A percentile compares a stretch with the other conserved stretches of the same genome.
These are phyloP conservation scores for Battus philenor DNA, from an alignment of 1,140 invertebrate species.

Conservation along the genomic window DNA sequence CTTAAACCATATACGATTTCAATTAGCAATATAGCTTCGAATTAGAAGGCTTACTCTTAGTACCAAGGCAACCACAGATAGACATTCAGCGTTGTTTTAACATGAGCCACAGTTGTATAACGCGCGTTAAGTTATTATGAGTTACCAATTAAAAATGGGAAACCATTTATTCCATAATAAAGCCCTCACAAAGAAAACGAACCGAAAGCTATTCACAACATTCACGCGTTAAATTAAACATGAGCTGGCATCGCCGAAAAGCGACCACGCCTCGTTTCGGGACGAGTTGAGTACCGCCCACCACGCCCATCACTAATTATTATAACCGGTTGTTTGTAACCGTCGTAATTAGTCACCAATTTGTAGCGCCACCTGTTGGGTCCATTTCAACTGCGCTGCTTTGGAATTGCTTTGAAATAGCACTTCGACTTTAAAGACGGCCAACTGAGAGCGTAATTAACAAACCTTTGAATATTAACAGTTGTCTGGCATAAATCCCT, in stretches of 20 bases:
- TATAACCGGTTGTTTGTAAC: constrained; percentile 65
- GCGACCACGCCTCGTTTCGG: constrained; percentile 54
- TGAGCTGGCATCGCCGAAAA: constrained; percentile 59
- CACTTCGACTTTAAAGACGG: constrained; percentile 11
- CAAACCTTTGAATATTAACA: constrained; percentile 4
- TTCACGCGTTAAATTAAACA: constrained; percentile 59
- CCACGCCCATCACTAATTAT: constrained; percentile 66
- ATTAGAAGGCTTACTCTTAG: too few species aligned
- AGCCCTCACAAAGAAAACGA: constrained; percentile 1
- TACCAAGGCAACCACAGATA: too few species aligned
- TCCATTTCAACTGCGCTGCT: constrained; percentile 6
- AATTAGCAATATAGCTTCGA: too few species aligned
- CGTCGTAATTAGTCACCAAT: constrained; percentile 52
- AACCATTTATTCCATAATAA: too few species aligned
- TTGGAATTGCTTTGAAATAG: constrained; percentile 19
- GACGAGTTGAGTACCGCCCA: constrained; percentile 37
- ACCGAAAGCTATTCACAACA: constrained; percentile 12
- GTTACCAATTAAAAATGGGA: too few species aligned
- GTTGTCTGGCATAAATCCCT: too few species aligned
- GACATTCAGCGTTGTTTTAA: too few species aligned
- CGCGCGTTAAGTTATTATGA: too few species aligned
- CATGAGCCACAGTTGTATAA: too few species aligned
- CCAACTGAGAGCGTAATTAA: constrained; percentile 6
- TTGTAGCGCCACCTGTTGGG: constrained; percentile 51
- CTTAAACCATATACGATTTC: too few species aligned